These are phyloP conservation scores for Theretra japonica DNA, from an alignment of 2,888 invertebrate genomes.

Conservation along the genomic window DNA sequence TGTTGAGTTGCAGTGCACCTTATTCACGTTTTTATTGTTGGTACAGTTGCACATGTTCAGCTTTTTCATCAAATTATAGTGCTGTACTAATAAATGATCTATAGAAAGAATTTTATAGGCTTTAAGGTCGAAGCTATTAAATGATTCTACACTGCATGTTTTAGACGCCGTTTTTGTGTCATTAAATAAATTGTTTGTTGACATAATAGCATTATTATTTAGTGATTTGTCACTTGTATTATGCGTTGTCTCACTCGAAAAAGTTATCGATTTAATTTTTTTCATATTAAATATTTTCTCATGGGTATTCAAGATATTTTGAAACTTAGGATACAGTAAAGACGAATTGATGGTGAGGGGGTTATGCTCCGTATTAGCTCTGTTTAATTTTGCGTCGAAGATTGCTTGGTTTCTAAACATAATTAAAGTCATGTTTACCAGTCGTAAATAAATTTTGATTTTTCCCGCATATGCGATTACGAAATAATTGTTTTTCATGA, in stretches of 20 bases:
- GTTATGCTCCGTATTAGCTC: neutral
- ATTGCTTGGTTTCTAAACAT: neutral
- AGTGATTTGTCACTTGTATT: too few species aligned
- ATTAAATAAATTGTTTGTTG: neutral
- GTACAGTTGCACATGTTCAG: too few species aligned
- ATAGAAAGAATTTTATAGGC: neutral
- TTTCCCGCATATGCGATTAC: conserved; percentile 46
- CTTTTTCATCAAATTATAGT: neutral
- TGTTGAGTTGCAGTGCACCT: neutral
- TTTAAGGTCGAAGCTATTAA: neutral
- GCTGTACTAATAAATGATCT: neutral
- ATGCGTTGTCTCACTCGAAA: too few species aligned
- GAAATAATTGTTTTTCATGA: conserved; percentile 51
- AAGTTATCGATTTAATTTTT: too few species aligned
- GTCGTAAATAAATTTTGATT: conserved; percentile 44
- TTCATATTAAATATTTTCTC: too few species aligned
- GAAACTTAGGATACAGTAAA: neutral
- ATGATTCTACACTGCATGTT: neutral
- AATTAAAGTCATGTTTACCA: conserved; percentile 40
- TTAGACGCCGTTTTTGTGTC: neutral
- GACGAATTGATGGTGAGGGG: neutral
- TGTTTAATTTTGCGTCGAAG: neutral
- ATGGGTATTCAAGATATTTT: too few species aligned
- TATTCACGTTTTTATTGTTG: neutral
- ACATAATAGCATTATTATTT: too few species aligned